Evolutionary conservation across 2,113 vertebrate genomes (phyloP).

Genomic region (Erpornis zantholeuca): DNA sequence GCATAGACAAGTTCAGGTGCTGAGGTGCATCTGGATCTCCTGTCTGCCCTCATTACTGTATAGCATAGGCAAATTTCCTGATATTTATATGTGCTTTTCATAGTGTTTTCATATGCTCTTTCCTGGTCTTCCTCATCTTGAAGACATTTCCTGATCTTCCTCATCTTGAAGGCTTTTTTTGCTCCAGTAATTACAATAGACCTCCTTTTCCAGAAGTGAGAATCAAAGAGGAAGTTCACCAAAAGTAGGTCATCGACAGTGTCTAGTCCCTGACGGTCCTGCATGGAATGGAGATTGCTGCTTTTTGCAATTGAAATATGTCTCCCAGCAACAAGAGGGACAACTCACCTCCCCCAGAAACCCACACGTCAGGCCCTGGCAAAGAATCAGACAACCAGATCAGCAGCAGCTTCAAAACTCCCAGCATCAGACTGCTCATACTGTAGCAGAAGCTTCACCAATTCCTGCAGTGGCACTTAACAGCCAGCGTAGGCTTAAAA

Average conservation of each 20-base stretch:
- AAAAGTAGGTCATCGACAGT: constrained; percentile 51
- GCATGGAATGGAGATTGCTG: constrained; percentile 45
- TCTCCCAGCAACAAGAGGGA: constrained; percentile 65
- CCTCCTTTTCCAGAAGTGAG: neutral
- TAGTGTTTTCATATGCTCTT: neutral
- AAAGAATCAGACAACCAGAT: constrained; percentile 44
- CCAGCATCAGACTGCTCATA: constrained; percentile 46
- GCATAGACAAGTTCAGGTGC: neutral
- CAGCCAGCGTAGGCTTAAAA: constrained; percentile 3
- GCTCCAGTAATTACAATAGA: neutral
- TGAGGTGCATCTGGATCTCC: neutral
- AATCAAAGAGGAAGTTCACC: constrained; percentile 29
- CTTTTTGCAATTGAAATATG: constrained; percentile 58
- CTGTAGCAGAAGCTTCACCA: neutral
- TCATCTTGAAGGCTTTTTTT: neutral
- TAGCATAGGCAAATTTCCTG: neutral
- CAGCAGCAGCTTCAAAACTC: constrained; percentile 59
- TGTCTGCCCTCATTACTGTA: neutral
- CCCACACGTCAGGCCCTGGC: constrained; percentile 50
- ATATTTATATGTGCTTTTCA: neutral
- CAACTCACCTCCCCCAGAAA: constrained; percentile 46
- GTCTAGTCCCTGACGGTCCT: constrained; percentile 7
- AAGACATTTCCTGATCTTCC: neutral
- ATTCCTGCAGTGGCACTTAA: constrained; percentile 27
- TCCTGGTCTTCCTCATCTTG: neutral